These are phyloP conservation scores for Mizuhopecten yessoensis DNA, from an alignment of 1,140 invertebrate species.

Conservation along the genomic window DNA sequence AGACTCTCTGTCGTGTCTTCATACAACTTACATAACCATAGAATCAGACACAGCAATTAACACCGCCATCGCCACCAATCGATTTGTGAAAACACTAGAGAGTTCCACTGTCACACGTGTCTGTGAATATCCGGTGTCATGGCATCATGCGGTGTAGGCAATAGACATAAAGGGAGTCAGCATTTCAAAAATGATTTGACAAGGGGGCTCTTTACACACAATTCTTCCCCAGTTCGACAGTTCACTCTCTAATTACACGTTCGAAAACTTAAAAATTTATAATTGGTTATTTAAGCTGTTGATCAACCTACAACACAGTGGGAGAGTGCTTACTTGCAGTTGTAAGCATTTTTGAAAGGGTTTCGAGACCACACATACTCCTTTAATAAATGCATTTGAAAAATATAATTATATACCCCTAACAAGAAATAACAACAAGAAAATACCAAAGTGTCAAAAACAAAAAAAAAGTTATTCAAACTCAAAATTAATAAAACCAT, in stretches of 20 bases:
- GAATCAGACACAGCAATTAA: background rate
- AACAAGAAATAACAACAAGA: too few relatives aligned
- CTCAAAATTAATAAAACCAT: too few relatives aligned
- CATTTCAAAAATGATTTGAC: background rate
- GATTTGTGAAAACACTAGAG: slow-evolving; percentile 17
- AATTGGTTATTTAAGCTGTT: background rate
- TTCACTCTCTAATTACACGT: background rate
- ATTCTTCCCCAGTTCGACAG: background rate
- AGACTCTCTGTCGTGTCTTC: background rate
- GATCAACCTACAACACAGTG: too few relatives aligned
- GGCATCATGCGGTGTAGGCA: background rate
- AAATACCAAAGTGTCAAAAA: too few relatives aligned
- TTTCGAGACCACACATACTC: too few relatives aligned
- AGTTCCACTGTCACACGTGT: slow-evolving; percentile 1
- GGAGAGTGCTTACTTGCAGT: too few relatives aligned
- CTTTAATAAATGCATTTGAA: too few relatives aligned
- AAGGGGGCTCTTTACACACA: background rate
- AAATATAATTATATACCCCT: too few relatives aligned
- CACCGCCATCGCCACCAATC: background rate
- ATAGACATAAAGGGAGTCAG: background rate
- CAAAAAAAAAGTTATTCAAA: too few relatives aligned
- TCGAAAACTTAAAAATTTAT: background rate
- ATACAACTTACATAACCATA: slow-evolving; percentile 20
- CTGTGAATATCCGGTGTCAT: slow-evolving; percentile 12
- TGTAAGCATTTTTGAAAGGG: too few relatives aligned